Percentiles rank a stretch among this genome's conserved stretches.
Evolutionary conservation across 2,797 vertebrate species (phyloP).

Genomic region (Rhinogobio ventralis): DNA sequence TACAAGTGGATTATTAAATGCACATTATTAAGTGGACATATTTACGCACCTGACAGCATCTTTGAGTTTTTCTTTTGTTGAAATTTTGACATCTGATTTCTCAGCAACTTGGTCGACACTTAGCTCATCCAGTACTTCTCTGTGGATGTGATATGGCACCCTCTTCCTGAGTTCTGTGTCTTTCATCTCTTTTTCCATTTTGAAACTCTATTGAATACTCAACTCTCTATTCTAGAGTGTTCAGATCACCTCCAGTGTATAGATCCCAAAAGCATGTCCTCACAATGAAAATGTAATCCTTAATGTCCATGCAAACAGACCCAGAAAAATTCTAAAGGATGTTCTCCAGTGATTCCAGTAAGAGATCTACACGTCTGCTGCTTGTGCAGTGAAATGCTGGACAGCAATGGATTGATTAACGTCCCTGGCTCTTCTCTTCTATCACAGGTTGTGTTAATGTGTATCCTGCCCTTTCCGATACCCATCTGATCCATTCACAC

Average conservation of each 20-base stretch:
- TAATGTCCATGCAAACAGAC: neutral
- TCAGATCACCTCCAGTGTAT: neutral
- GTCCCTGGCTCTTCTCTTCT: constrained; percentile 61
- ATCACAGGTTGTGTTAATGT: constrained; percentile 50
- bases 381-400: neutral
- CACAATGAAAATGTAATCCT: neutral
- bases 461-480: constrained; percentile 45
- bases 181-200: constrained; percentile 28
- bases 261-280: neutral
- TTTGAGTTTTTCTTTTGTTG: constrained; percentile 69
- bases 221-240: neutral
- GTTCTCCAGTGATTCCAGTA: neutral
- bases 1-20: neutral
- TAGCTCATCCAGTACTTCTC: constrained; percentile 75
- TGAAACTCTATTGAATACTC: neutral
- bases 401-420: constrained; percentile 5
- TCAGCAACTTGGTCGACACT: constrained; percentile 71
- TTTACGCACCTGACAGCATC: constrained; percentile 63
- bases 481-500: constrained; percentile 32
- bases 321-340: neutral
- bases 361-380: neutral
- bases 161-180: constrained; percentile 31
- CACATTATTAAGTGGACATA: neutral
- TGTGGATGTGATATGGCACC: constrained; percentile 67
- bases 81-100: constrained; percentile 62